phyloP scores from a whole-genome alignment of 2,113 vertebrate species.

The Tachycineta bicolor region DNA sequence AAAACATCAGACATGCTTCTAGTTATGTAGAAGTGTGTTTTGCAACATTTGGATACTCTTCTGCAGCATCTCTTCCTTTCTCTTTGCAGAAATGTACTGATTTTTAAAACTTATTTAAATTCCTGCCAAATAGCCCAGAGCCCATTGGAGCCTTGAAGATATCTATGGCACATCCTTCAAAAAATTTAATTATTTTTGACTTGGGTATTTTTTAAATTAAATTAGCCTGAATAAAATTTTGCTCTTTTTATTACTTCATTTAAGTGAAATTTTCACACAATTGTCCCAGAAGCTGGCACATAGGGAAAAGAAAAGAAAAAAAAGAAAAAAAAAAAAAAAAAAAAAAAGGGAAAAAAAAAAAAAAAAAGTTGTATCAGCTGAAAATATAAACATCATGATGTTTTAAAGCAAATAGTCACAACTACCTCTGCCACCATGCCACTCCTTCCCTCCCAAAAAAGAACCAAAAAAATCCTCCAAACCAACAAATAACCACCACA shows the following conservation, averaged over 20 bases:
- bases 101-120: neutral
- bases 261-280: neutral
- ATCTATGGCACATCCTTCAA: neutral
- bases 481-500: neutral
- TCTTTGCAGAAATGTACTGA: neutral
- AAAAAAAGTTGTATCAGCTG: neutral
- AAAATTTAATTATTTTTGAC: neutral
- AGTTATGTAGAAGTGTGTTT: neutral
- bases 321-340: neutral
- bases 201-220: neutral
- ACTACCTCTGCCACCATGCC: neutral
- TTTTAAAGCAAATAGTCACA: neutral
- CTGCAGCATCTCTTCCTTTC: neutral
- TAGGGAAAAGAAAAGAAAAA: neutral
- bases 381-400: neutral
- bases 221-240: neutral
- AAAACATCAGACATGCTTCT: neutral
- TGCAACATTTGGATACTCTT: neutral
- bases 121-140: neutral
- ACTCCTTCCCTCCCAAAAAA: fast-evolving
- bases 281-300: fast-evolving
- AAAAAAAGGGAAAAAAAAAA: too few species aligned
- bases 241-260: neutral
- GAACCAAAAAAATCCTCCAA: fast-evolving
- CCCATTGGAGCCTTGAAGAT: neutral